Conservation (phyloP, 2,797 vertebrate genomes). For the Etheostoma nigrum region DNA sequence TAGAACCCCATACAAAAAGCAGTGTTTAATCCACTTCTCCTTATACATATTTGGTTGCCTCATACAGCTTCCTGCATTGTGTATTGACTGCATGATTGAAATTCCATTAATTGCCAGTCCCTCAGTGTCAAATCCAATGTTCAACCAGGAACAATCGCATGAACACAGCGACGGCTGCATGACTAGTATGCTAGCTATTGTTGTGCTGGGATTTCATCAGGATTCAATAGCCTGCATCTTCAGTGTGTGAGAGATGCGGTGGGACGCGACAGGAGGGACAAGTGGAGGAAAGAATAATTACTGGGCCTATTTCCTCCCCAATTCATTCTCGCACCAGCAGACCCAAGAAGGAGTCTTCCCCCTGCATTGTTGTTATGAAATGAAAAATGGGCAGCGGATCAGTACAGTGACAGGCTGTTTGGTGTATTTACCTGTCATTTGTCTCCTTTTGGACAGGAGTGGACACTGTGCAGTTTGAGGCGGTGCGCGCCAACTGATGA, state of each 20-base stretch:
- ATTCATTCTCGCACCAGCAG: constrained; percentile 77
- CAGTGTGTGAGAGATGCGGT: constrained; percentile 65
- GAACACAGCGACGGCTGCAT: constrained; percentile 24
- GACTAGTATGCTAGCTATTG: constrained; percentile 49
- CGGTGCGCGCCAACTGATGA: constrained; percentile 44
- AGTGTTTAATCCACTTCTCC: constrained; percentile 60
- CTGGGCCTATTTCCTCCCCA: constrained; percentile 73
- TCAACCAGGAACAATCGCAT: constrained; percentile 46
- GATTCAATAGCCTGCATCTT: constrained; percentile 74
- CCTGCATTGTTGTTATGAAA: constrained; percentile 78
- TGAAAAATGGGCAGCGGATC: constrained; percentile 75
- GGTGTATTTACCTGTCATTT: constrained; percentile 81
- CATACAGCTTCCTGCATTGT: constrained; percentile 38
- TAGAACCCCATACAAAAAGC: constrained; percentile 36
- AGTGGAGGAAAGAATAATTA: constrained; percentile 81
- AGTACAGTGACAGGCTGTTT: constrained; percentile 68
- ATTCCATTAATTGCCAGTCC: constrained; percentile 69
- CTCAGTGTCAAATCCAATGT: constrained; percentile 57
- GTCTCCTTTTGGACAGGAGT: constrained; percentile 73
- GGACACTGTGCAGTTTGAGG: constrained; percentile 65
- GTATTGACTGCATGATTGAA: constrained; percentile 66
- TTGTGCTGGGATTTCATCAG: constrained; percentile 75
- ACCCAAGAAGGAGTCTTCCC: constrained; percentile 60
- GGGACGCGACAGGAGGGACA: constrained; percentile 69
- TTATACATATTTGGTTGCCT: constrained; percentile 34